Evolutionary conservation across 2,888 invertebrate species (phyloP), one percentile per base, ranked within the genome.

Genomic region (Melangyna quadrimaculata): DNA sequence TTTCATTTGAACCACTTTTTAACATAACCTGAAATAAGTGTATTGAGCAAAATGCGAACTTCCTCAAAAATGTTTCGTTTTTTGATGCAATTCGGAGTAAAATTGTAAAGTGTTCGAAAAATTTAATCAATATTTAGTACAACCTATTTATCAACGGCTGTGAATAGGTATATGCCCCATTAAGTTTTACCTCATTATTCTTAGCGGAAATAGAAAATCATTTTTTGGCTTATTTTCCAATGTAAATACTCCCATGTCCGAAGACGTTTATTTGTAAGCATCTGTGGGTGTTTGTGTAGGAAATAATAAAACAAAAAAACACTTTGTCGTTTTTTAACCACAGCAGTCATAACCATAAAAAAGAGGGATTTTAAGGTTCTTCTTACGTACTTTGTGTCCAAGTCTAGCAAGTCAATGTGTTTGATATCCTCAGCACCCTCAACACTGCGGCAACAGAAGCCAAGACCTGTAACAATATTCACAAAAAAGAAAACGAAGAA

Each of bases 351-450:
- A 78, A 57, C 65, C 57, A 79, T 77, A 84, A 61, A 80, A 74
- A 53, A 40, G 51, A 77, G 14, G 40, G 67, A 67, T 57, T 48
- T 24, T 8, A 9, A 8, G 8, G 17, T 8, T 63, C 24, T 65
- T 69, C 53, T 48, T 59, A 90, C 93, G 93, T 92, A 95, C 95
- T 94, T 94, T 83, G 92, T 89, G 81, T 94, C 93, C 61, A 95
- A 92, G 87, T 95, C 94, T 73, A 95, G 90, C 1, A 96, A 92
- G 90, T 96, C 95, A 57, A 95, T 94, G 84, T 92, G 92, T 73
- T 94, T 94, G 89, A 94, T 87, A n/a, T 89, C 94, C 48, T 93
- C 94, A 88, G 94, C 94, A 19, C 93, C 91, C 1, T 94, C 94
- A 43, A 93, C 93, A 88, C 94, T 94, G 9, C 92, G 90, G 88